Base-by-base conservation (phyloP, 2,113 vertebrate genomes). In the Australoheros scitulus region DNA sequence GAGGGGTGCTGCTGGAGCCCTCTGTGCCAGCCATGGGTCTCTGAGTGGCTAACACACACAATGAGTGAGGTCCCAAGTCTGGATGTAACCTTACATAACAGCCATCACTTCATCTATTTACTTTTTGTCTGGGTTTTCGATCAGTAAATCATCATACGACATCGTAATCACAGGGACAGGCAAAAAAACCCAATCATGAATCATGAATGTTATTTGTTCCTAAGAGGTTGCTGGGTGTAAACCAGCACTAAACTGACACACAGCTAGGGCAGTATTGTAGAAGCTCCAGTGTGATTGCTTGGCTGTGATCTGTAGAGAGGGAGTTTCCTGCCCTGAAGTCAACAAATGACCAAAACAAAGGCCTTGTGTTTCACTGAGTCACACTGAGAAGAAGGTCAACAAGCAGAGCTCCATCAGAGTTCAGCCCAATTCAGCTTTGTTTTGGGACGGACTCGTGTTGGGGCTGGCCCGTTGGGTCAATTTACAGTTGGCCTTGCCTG, bases 11-110 rank as follows among this genome's bases (percentile, higher is more conserved):
- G 92, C 87, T 88, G 89, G 86, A 92, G 91, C 80, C 89, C 92
- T 91, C 83, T 60, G 91, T 92, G 91, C 92, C 92, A 92, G 91
- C 86, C 90, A 32, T 78, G 81, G 90, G 90, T 91, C 90, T 90
- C 86, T 10, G 76, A 89, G 88, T 81, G 91, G 91, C 88, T 84
- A 79, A 86, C 87, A 79, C 87, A 77, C 93, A 91, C 90, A 92
- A 91, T 91, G 86, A 90, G 77, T 81, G 84, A 90, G 81, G 83
- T 87, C 89, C 75, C 76, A 72, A 82, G 78, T 88, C 82, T 87
- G 82, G 86, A 90, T 82, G 83, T 61, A 74, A 70, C 76, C 90
- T 85, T 79, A 86, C 91, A 92, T 86, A 90, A 89, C 70, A 87
- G 70, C 55, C 80, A 80, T 60, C 29, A 10, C 81, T 87, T 36